Base-by-base conservation (phyloP, 2,113 vertebrate species). In the Danionella cerebrum region DNA sequence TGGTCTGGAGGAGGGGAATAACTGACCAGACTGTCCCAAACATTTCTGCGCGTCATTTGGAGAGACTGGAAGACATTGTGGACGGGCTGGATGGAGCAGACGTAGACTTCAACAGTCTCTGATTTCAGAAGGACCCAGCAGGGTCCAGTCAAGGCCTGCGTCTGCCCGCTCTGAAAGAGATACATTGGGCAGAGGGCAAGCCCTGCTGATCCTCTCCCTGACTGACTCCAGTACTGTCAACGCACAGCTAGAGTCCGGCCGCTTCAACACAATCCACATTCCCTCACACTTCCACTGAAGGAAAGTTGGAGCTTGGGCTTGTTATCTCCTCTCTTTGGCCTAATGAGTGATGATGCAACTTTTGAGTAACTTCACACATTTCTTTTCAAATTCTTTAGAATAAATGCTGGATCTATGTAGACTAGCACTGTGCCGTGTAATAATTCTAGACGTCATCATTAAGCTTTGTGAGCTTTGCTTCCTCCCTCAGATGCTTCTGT, bases 81-180 rank as follows among this genome's bases (percentile, higher is more conserved):
- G 89, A 84, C 84, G 86, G 88, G 91, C 87, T 84, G 87, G 90
- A 90, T 90, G 75, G 86, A 87, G 79, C 88, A 87, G 88, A 94
- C 91, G 74, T 92, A 93, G 92, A 98, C 94, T 93, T 98, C 94
- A 98, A 97, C 91, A 88, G 83, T 97, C 94, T 98, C 94, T 90
- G 79, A 87, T 98, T 98, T 95, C 96, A 97, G 88, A 85, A 83
- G 82, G 85, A 90, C 94, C 83, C 95, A 98, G 95, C 94, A 92
- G 94, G 95, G 87, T 89, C 85, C 80, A 85, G 87, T 88, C 80
- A 79, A 77, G 86, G 85, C 87, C 84, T 84, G 79, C 75, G 85
- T 80, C 80, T 67, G 73, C 75, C 76, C 75, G 76, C 79, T 83
- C 84, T 79, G 78, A 81, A 85, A 81, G 82, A 84, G 86, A 90